Base-by-base conservation (phyloP, 2,797 vertebrate genomes). In the Thaleichthys pacificus region DNA sequence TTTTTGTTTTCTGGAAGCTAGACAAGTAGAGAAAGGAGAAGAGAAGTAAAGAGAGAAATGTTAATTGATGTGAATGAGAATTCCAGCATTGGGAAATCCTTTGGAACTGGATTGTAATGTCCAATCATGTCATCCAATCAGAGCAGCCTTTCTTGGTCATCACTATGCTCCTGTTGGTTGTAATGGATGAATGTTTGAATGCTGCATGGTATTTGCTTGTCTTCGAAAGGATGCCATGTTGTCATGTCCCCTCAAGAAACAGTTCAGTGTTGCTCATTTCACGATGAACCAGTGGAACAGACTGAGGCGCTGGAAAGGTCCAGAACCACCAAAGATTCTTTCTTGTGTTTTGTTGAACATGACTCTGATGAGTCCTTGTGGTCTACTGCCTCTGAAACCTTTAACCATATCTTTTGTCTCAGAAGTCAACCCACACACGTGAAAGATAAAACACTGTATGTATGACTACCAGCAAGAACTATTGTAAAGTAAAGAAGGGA, bases 271-370 rank as follows among this genome's bases (percentile, higher is more conserved):
- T 76, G 72, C 67, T 60, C 67, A 38, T 76, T 61, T 54, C 69
- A 63, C 24, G 65, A 58, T 57, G 69, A 71, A 73, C 17, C 42
- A 68, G 69, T 75, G 58, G 65, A 63, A 49, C 1, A 5, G 2
- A 22, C 24, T 61, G 57, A 51, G 51, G 81, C 70, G 69, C 66
- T 32, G 58, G 32, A 83, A 42, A 72, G 76, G 5, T 30, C 66
- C 66, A 56, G 81, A 87, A 84, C 61, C 84, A 82, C 86, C 87
- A 84, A 90, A 90, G 88, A 89, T 72, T 77, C 72, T 38, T 61
- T 56, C 28, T 68, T 74, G 73, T 22, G 73, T 66, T 74, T 47
- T 8, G 7, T 67, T 67, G 69, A 64, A 68, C 68, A 72, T 63
- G 35, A 75, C 76, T 35, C 78, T 32, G 65, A 47, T 69, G 24